Conservation (phyloP, 2,797 vertebrate species). For the Helarctos malayanus region DNA sequence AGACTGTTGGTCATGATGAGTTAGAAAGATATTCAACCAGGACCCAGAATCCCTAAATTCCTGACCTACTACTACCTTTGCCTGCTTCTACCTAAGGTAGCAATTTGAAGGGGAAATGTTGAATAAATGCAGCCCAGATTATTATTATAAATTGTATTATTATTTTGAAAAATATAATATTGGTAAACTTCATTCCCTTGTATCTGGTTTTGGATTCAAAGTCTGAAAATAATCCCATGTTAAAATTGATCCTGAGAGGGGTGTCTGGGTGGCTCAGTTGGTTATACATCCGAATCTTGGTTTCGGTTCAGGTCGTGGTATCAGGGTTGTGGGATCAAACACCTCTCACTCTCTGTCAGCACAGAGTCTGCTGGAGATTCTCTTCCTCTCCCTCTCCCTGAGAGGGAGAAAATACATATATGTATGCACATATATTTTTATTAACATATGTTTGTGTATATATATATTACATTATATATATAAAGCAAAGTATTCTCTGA, state of each 20-base stretch:
- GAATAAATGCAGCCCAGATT: not conserved
- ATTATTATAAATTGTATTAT: not conserved
- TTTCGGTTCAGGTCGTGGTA: not conserved
- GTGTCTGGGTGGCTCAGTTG: not conserved
- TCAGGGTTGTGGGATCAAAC: not conserved
- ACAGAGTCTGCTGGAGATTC: not conserved
- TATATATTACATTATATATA: not conserved
- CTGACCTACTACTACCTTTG: not conserved
- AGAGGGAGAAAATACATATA: not conserved
- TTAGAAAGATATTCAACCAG: not conserved
- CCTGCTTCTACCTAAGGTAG: not conserved
- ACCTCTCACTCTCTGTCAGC: not conserved
- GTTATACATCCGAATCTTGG: not conserved
- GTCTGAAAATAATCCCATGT: not conserved
- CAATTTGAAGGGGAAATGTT: not conserved
- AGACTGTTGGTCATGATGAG: not conserved
- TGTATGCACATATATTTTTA: not conserved
- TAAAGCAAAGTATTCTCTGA: not conserved
- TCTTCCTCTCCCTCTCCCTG: not conserved
- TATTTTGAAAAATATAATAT: not conserved
- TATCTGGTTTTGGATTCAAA: not conserved
- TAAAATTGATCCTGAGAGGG: not conserved
- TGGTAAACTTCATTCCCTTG: not conserved
- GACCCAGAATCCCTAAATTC: not conserved
- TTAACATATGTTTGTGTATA: not conserved